Evolutionary conservation across 2,113 vertebrate species (phyloP), one percentile per base, ranked within the genome.

Genomic region (Chauna torquata): DNA sequence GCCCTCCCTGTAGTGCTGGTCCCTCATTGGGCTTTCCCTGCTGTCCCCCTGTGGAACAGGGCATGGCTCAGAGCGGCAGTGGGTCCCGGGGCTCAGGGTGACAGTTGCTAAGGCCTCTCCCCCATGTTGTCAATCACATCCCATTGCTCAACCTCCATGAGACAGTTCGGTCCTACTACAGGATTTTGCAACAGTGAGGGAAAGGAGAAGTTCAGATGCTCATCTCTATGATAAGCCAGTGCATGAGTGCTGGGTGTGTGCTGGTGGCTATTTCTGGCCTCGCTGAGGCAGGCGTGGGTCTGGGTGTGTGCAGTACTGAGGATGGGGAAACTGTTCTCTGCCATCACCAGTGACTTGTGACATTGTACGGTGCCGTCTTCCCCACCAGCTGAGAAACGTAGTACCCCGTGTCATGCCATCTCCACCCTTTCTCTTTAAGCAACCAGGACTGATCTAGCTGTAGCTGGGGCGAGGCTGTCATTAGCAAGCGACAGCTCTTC

Each of bases 121-220:
- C 19, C 30, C 30, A 6, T 16, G 30, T 90, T 5, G 7, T 44
- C 1, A 12, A 27, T 71, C 27, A 9, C 11, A 3, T 62, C 20
- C 42, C 32, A 6, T 84, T 89, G 55, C 91, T 47, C 36, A 66
- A 13, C 12, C 28, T 62, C 28, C 3, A 2, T 36, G 40, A 84
- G 49, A 22, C 50, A 57, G 19, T 19, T 34, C 34, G 30, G 16
- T 91, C 49, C 40, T 80, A 5, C 66, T 58, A 34, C 16, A 28
- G 38, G 64, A 70, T 92, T 86, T 83, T 59, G 58, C 65, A 95
- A 81, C 10, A 22, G n/a, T 30, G 19, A 74, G 71, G 45, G n/a
- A 76, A 95, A 89, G 52, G 54, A 82, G 86, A 91, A 91, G 38
- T 19, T 94, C 34, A 47, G 8, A 28, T 6, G 9, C 38, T 61